Percentiles rank a stretch among this genome's conserved stretches.
These are phyloP conservation scores for Junonia oenone DNA, from an alignment of 2,888 invertebrate genomes.

Conservation along the genomic window DNA sequence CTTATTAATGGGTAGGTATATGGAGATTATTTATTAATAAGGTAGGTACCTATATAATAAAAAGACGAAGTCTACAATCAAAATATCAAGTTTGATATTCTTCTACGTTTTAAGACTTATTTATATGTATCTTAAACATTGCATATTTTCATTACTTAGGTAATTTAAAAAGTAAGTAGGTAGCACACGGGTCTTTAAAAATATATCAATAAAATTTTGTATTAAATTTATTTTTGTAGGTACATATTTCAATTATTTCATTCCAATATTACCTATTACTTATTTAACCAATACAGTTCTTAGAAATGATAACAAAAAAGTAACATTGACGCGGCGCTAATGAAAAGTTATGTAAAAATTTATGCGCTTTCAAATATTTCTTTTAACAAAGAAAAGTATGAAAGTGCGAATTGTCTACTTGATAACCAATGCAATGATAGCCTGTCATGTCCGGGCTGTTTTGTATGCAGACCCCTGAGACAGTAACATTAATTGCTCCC, in stretches of 20 bases:
- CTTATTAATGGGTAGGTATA: not conserved
- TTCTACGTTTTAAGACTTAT: too few species aligned
- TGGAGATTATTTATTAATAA: too few species aligned
- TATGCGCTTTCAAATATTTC: not conserved
- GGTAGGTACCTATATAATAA: too few species aligned
- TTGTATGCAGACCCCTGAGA: constrained; percentile 54
- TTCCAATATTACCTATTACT: not conserved
- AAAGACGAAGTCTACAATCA: too few species aligned
- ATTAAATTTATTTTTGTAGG: not conserved
- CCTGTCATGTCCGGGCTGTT: constrained; percentile 32
- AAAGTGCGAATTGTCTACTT: not conserved
- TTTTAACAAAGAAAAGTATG: not conserved
- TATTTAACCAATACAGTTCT: constrained; percentile 4
- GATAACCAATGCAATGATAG: not conserved
- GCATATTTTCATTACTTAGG: too few species aligned
- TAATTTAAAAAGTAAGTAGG: too few species aligned
- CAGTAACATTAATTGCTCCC: too few species aligned
- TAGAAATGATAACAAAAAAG: constrained; percentile 3
- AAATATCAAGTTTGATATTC: too few species aligned
- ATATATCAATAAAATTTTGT: too few species aligned
- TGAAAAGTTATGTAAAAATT: not conserved
- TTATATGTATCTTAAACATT: too few species aligned
- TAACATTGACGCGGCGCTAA: constrained; percentile 2
- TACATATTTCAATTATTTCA: not conserved
- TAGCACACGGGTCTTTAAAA: too few species aligned